Evolutionary conservation across 2,113 vertebrate genomes (phyloP), one percentile per base, ranked within the genome.

Genomic region (Lynx canadensis): DNA sequence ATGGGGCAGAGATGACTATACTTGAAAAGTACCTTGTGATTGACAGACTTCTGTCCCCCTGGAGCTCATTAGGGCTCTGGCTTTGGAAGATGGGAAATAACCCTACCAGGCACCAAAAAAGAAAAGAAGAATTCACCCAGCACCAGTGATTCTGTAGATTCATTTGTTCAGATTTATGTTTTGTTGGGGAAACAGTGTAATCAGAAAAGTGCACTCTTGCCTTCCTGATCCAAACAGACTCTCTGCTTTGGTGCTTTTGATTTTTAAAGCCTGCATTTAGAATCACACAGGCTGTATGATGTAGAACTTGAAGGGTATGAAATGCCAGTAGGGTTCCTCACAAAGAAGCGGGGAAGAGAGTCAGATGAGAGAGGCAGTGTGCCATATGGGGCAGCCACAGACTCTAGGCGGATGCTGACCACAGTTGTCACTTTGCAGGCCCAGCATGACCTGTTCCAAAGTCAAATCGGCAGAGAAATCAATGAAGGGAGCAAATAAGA

Each of bases 31-130:
- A 94, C 98, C 98, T 98, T 97, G 98, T 99, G 99, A 99, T 99
- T 99, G 99, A 99, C 99, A 99, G 98, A 98, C 93, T 98, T 98
- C 98, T 98, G 98, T 99, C 99, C 99, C 99, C 97, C 98, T 98
- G 99, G 99, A 99, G 98, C 99, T 99, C 99, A 99, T 99, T 99
- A 99, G 98, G 98, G 97, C 97, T 97, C 95, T 19, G 78, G 98
- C 98, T 99, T 98, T 98, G 98, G 97, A 97, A 99, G 95, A 98
- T 86, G 73, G 97, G 97, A 98, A 98, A 98, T 97, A 99, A 89
- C 98, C 98, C 98, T 98, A 98, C 93, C 97, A 98, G 98, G 98
- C 98, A 98, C 96, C 93, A 91, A 84, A 71, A 94, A 89, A 87
- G 7, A 57, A 50, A 87, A 73, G 69, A 97, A 55, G 29, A 87